These are phyloP conservation scores for Tetraodon nigroviridis DNA, from an alignment of 2,113 vertebrate genomes.

Conservation along the genomic window DNA sequence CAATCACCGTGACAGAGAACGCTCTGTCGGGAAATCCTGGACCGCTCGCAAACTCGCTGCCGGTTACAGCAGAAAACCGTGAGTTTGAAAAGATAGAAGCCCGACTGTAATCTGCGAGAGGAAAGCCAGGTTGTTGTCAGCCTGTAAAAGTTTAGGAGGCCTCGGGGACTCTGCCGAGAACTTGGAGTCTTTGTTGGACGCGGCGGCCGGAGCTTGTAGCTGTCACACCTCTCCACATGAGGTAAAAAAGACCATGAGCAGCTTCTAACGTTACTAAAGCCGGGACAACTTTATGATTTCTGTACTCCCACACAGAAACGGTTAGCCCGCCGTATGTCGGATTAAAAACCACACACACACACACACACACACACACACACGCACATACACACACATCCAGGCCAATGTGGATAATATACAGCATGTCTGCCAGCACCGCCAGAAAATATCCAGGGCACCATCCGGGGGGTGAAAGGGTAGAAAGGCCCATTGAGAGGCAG, in stretches of 20 bases:
- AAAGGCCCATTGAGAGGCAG: conserved; percentile 42
- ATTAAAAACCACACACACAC: conserved; percentile 4
- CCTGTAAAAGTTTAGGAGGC: conserved; percentile 63
- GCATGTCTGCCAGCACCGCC: conserved; percentile 24
- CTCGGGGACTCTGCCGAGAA: conserved; percentile 46
- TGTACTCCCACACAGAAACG: conserved; percentile 11
- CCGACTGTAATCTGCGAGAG: conserved; percentile 4
- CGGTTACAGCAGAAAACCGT: background rate
- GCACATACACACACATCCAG: conserved; percentile 20
- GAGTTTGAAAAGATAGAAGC: conserved; percentile 17
- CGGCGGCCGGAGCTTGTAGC: conserved; percentile 26
- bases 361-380: conserved; percentile 17
- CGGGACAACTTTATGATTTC: conserved; percentile 26
- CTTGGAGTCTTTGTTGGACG: conserved; percentile 39
- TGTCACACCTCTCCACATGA: conserved; percentile 30
- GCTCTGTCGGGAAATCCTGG: too few species aligned
- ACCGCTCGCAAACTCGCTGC: background rate
- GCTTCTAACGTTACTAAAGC: conserved; percentile 1
- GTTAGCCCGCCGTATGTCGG: conserved; percentile 15
- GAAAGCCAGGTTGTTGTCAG: conserved; percentile 57
- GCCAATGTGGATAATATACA: conserved; percentile 11
- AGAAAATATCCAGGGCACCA: conserved; percentile 28
- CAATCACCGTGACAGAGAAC: too few species aligned
- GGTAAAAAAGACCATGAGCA: conserved; percentile 24
- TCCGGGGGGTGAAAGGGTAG: conserved; percentile 13